phyloP scores from a whole-genome alignment of 2,888 invertebrate species.

The Eupithecia dodoneata region DNA sequence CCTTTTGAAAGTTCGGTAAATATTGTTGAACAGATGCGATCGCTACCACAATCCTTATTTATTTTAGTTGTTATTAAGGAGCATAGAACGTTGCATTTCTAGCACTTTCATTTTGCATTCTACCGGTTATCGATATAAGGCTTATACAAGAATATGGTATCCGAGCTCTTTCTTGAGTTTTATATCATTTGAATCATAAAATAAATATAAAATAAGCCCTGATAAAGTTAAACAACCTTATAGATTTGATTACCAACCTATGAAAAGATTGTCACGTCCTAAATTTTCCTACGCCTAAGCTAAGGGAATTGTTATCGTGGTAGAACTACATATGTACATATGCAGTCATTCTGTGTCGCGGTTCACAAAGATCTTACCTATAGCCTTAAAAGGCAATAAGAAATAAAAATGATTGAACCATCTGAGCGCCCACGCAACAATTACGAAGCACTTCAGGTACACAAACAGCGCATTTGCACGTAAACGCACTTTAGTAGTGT shows the following conservation, averaged over 20 bases:
- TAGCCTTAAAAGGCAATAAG: constrained; percentile 47
- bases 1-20: constrained; percentile 16
- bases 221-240: not conserved
- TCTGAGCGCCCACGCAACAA: constrained; percentile 53
- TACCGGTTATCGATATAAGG: not conserved
- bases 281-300: not conserved
- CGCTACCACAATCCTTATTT: not conserved
- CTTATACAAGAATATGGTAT: not conserved
- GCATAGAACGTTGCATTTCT: not conserved
- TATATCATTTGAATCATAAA: not conserved
- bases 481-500: constrained; percentile 49
- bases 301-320: constrained; percentile 20
- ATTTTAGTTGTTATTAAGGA: not conserved
- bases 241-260: not conserved
- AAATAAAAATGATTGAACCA: constrained; percentile 43
- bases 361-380: constrained; percentile 28
- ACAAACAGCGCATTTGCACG: constrained; percentile 51
- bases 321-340: too few relatives aligned
- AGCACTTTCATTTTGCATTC: constrained; percentile 1
- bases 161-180: not conserved
- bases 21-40: not conserved
- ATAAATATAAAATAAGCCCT: not conserved
- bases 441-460: constrained; percentile 55
- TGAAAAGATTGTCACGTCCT: not conserved
- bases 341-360: too few relatives aligned